These are phyloP conservation scores for Potamilus streckersoni DNA, from an alignment of 1,140 invertebrate genomes.

Conservation along the genomic window DNA sequence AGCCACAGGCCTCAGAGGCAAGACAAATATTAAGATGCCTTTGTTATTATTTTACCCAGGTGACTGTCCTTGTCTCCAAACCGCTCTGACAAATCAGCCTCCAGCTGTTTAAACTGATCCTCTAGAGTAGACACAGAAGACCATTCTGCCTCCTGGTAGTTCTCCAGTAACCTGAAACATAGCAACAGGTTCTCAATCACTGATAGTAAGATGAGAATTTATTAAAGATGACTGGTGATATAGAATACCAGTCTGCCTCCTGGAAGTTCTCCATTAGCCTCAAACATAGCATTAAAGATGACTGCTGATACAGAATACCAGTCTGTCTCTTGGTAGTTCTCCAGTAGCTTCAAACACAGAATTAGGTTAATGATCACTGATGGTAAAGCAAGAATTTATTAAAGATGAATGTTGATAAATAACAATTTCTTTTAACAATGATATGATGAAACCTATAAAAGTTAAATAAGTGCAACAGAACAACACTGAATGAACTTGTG, in stretches of 20 bases:
- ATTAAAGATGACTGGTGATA: too few species aligned
- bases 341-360: conserved; percentile 45
- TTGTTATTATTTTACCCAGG: background rate
- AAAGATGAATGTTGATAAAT: too few species aligned
- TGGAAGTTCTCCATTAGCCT: conserved; percentile 64
- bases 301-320: conserved; percentile 16
- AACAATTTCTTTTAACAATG: too few species aligned
- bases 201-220: too few species aligned
- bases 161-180: conserved; percentile 54
- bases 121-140: conserved; percentile 62
- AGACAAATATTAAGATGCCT: too few species aligned
- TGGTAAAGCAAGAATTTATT: too few species aligned
- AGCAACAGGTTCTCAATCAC: background rate
- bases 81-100: conserved; percentile 52
- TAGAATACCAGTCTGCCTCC: conserved; percentile 48
- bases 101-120: conserved; percentile 58
- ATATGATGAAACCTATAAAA: too few species aligned
- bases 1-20: too few species aligned
- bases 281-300: conserved; percentile 4
- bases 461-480: too few species aligned
- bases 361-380: too few species aligned
- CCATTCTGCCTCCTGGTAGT: conserved; percentile 65
- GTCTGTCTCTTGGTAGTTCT: conserved; percentile 63
- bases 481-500: too few species aligned
- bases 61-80: conserved; percentile 48